Evolutionary conservation across 2,888 invertebrate genomes (phyloP).

Genomic region (Sminthurinus aureus): DNA sequence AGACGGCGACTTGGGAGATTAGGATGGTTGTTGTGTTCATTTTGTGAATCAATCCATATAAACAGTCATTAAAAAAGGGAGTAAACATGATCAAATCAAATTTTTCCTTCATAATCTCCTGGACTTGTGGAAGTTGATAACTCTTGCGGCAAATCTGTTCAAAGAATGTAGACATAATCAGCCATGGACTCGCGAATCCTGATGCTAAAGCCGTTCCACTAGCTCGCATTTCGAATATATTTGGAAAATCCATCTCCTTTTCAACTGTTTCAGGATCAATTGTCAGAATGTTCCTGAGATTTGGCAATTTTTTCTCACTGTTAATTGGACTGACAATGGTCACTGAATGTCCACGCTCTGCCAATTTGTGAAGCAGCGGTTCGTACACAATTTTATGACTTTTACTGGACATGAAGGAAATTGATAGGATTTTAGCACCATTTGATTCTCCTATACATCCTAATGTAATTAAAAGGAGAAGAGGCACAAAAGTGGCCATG

Average conservation of each 20-base stretch:
- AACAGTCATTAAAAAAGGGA: constrained; percentile 40
- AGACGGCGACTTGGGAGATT: constrained; percentile 20
- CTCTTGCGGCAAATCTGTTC: constrained; percentile 7
- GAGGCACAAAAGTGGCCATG: too few species aligned
- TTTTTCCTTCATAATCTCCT: constrained; percentile 16
- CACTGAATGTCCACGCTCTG: constrained; percentile 67
- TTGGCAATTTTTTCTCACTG: neutral
- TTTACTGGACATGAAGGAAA: neutral
- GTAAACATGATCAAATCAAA: constrained; percentile 44
- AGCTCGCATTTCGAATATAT: constrained; percentile 27
- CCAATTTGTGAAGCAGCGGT: constrained; percentile 66
- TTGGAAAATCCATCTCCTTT: neutral
- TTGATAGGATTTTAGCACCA: neutral
- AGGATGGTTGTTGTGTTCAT: constrained; percentile 32
- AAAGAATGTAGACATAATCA: neutral
- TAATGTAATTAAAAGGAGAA: too few species aligned
- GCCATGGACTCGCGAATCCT: neutral
- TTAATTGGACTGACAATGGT: constrained; percentile 65
- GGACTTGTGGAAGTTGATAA: constrained; percentile 24
- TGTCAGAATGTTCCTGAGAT: constrained; percentile 34
- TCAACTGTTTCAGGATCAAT: neutral
- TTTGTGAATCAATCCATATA: constrained; percentile 34
- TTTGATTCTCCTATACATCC: neutral
- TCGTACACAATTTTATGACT: constrained; percentile 49
- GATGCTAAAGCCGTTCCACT: neutral